phyloP scores from a whole-genome alignment of 2,888 invertebrate genomes.

The Thecocarcelia acutangulata region DNA sequence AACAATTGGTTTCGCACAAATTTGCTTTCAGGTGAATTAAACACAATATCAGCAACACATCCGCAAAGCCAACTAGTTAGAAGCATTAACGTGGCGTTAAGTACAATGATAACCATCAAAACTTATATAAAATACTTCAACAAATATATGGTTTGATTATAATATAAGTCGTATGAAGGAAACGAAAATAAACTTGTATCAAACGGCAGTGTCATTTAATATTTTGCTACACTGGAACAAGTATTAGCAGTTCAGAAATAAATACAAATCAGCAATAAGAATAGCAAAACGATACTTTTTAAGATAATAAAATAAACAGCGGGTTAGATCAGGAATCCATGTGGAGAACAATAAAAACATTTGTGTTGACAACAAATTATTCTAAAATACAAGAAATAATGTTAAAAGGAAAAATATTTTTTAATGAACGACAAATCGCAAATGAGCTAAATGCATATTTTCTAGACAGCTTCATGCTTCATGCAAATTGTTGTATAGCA shows the following conservation, averaged over 20 bases:
- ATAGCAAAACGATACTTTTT: neutral
- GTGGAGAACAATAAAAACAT: constrained; percentile 14
- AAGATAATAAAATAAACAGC: constrained; percentile 1
- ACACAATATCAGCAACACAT: neutral
- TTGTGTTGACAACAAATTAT: neutral
- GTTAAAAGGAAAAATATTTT: neutral
- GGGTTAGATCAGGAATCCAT: neutral
- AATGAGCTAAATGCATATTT: neutral
- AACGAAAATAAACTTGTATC: too few relatives aligned
- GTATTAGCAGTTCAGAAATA: too few relatives aligned
- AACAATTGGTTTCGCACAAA: constrained; percentile 6
- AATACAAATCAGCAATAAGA: too few relatives aligned
- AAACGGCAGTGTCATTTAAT: too few relatives aligned
- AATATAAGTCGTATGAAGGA: neutral
- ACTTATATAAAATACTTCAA: neutral
- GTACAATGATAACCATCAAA: constrained; percentile 11
- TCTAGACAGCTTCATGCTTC: too few relatives aligned
- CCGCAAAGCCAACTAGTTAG: neutral
- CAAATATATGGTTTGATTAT: constrained; percentile 1
- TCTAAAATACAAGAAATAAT: constrained; percentile 10
- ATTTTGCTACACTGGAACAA: too few relatives aligned
- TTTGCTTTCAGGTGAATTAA: neutral
- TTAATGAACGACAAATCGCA: constrained; percentile 1
- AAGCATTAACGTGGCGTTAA: neutral
- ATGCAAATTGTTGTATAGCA: too few relatives aligned